Conservation (phyloP, 2,113 vertebrate genomes). For the Ammodytes dubius region DNA sequence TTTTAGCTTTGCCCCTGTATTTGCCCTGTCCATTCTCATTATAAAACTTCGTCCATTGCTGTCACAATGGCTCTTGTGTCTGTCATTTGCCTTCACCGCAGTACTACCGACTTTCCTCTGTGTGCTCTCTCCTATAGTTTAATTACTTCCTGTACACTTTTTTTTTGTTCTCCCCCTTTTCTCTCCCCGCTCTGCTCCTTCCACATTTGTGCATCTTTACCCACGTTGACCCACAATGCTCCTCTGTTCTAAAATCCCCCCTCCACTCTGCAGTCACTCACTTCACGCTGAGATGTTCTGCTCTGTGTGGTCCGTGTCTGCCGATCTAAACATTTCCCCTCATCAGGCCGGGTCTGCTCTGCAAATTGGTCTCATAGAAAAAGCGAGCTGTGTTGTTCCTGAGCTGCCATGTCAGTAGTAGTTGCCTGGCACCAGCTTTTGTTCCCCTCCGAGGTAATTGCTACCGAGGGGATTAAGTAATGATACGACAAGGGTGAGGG, state of each 20-base stretch:
- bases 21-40: constrained; percentile 65
- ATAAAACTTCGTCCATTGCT: constrained; percentile 46
- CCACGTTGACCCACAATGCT: background rate
- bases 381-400: constrained; percentile 58
- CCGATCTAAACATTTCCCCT: constrained; percentile 69
- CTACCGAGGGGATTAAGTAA: constrained; percentile 63
- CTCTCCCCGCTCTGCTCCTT: background rate
- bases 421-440: constrained; percentile 68
- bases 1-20: constrained; percentile 69
- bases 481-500: constrained; percentile 63
- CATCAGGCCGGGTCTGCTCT: constrained; percentile 54
- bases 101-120: background rate
- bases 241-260: background rate
- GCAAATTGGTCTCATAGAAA: constrained; percentile 66
- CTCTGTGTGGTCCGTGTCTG: constrained; percentile 35
- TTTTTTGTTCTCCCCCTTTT: background rate
- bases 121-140: background rate
- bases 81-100: constrained; percentile 10
- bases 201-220: background rate
- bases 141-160: constrained; percentile 22
- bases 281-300: constrained; percentile 30
- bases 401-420: constrained; percentile 68
- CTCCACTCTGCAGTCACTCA: background rate
- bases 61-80: constrained; percentile 53
- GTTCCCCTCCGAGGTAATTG: constrained; percentile 67